Base-by-base conservation (phyloP, 2,888 invertebrate species). In the Mystacides longicornis region DNA sequence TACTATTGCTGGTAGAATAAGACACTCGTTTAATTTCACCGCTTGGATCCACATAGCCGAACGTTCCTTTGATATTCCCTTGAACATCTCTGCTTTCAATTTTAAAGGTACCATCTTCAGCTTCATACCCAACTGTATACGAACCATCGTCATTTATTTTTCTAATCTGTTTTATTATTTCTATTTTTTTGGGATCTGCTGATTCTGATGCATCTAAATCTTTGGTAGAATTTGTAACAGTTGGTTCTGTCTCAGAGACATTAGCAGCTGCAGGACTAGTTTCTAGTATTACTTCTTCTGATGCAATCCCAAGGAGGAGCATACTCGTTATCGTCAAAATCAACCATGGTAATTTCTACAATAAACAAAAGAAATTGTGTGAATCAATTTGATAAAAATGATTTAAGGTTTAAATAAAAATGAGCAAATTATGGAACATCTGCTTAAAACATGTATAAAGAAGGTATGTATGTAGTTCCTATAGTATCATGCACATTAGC, bases 51-150 rank as follows among this genome's bases (percentile, higher is more conserved):
- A 89, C 78, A 68, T 87, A 90, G 45, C 90, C 90, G 66, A 88
- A 90, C 51, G 89, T 89, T 42, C 89, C 89, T 69, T 88, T 89
- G 60, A 89, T 86, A 68, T 88, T 87, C 7, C 89, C 89, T 59
- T 83, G 73, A 49, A 87, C 86, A 69, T 88, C 88, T 60, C 89
- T 76, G 65, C 86, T 89, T 72, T 89, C 89, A 56, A 89, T 88
- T 75, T 90, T 89, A 69, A 89, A 90, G 0, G 88, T 87, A 2
- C 90, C 90, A 68, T 90, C 90, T 49, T 87, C 89, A 2, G 89
- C 88, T 72, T 90, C 90, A 66, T 88, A 90, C 1, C 90, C 90
- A 60, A 87, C 87, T 0, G 89, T 89, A 66, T 90, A 90, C 0
- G 89, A 88, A 23, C 90, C 90, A 67, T 90, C 90, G 51, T 87